A percentile compares a stretch with the other conserved stretches of the same genome.
phyloP scores from a whole-genome alignment of 1,140 invertebrate genomes.

The Idris sp. region DNA sequence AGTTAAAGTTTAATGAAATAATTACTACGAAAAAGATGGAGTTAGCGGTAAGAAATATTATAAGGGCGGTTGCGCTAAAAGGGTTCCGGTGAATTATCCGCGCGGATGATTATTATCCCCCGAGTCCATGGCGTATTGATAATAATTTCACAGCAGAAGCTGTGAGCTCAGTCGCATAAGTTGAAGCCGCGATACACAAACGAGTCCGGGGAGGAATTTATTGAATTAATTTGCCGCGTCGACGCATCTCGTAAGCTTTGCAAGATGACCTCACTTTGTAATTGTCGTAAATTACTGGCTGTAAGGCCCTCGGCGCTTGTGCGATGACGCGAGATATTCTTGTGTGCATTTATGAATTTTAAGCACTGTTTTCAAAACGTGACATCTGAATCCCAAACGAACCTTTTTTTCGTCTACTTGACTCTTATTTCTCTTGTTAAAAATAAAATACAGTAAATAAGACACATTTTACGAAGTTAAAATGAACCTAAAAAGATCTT shows the following conservation, averaged over 20 bases:
- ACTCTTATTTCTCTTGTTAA: too few species aligned
- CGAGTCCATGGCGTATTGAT: slow-evolving; percentile 20
- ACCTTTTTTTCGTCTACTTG: too few species aligned
- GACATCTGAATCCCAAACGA: neutral
- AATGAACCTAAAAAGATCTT: too few species aligned
- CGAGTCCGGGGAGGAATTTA: slow-evolving; percentile 74
- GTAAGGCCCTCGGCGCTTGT: slow-evolving; percentile 57
- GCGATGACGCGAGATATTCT: slow-evolving; percentile 47
- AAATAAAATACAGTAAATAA: too few species aligned
- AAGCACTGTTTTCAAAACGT: slow-evolving; percentile 35
- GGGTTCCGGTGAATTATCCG: too few species aligned
- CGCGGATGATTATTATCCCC: slow-evolving; percentile 35
- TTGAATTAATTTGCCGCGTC: slow-evolving; percentile 78
- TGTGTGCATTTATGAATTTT: slow-evolving; percentile 53
- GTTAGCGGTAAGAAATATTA: too few species aligned
- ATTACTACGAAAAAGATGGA: too few species aligned
- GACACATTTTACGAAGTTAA: too few species aligned
- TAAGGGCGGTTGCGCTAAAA: too few species aligned
- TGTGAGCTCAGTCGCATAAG: slow-evolving; percentile 26
- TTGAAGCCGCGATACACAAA: slow-evolving; percentile 49
- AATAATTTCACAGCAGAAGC: slow-evolving; percentile 48
- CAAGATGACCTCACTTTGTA: slow-evolving; percentile 78
- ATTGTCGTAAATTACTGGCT: slow-evolving; percentile 77
- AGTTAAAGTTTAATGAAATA: too few species aligned
- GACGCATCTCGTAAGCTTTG: slow-evolving; percentile 77